Evolutionary conservation across 2,113 vertebrate genomes (phyloP).

Genomic region (Ursus arctos): DNA sequence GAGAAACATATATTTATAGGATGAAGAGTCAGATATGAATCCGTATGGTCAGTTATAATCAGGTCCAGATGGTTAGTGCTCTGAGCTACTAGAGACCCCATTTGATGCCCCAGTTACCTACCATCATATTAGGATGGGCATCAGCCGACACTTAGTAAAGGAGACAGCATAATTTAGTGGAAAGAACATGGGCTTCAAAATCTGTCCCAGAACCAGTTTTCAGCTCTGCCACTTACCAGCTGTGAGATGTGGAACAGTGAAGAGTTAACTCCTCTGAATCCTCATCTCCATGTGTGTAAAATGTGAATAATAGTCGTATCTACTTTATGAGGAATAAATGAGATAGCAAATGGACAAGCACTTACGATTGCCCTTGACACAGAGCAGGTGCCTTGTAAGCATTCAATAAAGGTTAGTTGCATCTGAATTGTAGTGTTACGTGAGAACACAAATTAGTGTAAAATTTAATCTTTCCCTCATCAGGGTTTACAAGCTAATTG

Average conservation of each 20-base stretch:
- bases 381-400: neutral
- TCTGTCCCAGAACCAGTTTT: constrained; percentile 53
- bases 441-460: neutral
- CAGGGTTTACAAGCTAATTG: neutral
- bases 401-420: neutral
- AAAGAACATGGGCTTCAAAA: constrained; percentile 63
- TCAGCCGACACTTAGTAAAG: constrained; percentile 55
- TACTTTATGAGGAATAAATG: neutral
- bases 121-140: constrained; percentile 58
- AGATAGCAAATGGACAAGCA: neutral
- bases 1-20: constrained; percentile 54
- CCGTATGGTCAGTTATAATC: constrained; percentile 67
- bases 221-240: neutral
- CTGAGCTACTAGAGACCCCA: constrained; percentile 82
- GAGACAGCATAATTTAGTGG: constrained; percentile 50
- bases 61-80: constrained; percentile 80
- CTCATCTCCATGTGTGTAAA: neutral
- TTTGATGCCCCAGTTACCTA: constrained; percentile 81
- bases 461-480: neutral
- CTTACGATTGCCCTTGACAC: neutral
- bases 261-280: neutral
- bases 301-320: neutral
- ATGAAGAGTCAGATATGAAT: constrained; percentile 43
- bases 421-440: neutral
- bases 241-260: neutral